Evolutionary conservation across 2,113 vertebrate species (phyloP).

Genomic region (Puma concolor): DNA sequence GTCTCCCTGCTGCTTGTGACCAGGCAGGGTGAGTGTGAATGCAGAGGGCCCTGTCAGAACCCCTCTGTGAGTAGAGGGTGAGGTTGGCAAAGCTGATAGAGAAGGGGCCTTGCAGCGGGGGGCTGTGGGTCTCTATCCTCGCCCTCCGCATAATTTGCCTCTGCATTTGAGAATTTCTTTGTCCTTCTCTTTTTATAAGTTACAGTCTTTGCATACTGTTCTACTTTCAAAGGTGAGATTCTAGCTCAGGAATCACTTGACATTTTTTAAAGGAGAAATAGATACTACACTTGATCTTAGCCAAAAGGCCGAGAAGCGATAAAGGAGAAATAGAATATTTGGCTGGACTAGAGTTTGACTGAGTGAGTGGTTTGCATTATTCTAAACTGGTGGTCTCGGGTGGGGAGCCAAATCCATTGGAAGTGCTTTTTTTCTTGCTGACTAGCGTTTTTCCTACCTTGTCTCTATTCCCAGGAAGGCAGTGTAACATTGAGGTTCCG

Average conservation of each 20-base stretch:
- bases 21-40: conserved; percentile 28
- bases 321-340: background rate
- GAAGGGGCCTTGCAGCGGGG: accelerated
- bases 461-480: background rate
- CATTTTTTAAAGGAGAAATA: background rate
- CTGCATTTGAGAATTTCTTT: background rate
- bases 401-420: background rate
- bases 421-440: background rate
- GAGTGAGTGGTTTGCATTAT: background rate
- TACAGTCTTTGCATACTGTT: background rate
- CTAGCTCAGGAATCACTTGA: background rate
- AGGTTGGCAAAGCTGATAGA: background rate
- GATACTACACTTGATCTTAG: too few species aligned
- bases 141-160: background rate
- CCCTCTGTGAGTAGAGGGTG: background rate
- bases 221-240: background rate
- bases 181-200: background rate
- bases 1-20: conserved; percentile 76
- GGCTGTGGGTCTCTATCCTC: background rate
- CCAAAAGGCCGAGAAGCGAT: too few species aligned
- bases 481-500: background rate
- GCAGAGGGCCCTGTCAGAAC: conserved; percentile 23
- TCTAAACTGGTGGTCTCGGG: background rate
- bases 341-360: background rate
- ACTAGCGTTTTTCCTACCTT: background rate